phyloP scores from a whole-genome alignment of 2,888 invertebrate genomes.

The Nebria brevicollis region DNA sequence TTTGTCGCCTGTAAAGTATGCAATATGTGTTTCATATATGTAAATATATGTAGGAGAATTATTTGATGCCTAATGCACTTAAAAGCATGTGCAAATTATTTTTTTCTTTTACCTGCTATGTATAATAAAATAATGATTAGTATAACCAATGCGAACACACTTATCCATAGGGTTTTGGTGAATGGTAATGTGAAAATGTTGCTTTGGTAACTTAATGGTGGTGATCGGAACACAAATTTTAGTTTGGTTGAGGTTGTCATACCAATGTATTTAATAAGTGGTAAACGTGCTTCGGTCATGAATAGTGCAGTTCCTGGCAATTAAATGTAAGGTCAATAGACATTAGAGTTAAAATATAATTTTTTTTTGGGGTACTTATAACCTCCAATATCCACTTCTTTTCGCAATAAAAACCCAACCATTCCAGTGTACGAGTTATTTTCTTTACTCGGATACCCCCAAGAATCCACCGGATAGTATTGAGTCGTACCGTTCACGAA shows the following conservation, averaged over 20 bases:
- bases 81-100: not conserved
- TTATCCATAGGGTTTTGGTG: constrained; percentile 68
- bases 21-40: too few relatives aligned
- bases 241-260: constrained; percentile 65
- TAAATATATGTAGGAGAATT: not conserved
- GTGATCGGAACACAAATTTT: constrained; percentile 70
- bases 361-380: constrained; percentile 49
- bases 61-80: not conserved
- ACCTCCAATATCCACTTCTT: constrained; percentile 69
- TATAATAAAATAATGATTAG: constrained; percentile 64
- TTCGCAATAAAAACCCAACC: constrained; percentile 66
- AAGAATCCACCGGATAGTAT: constrained; percentile 64
- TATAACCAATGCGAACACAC: constrained; percentile 64
- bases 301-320: constrained; percentile 56
- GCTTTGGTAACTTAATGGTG: constrained; percentile 68
- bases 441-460: constrained; percentile 65
- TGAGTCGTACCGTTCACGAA: constrained; percentile 65
- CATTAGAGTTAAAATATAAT: not conserved
- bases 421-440: constrained; percentile 67
- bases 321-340: not conserved
- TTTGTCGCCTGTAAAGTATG: too few relatives aligned
- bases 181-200: constrained; percentile 73
- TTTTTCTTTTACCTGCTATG: constrained; percentile 59
- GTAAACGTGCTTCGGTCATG: constrained; percentile 51
- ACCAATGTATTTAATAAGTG: constrained; percentile 64